Percentiles rank a stretch among this genome's conserved stretches.
phyloP scores from a whole-genome alignment of 2,113 vertebrate species.

The Chitala chitala region DNA sequence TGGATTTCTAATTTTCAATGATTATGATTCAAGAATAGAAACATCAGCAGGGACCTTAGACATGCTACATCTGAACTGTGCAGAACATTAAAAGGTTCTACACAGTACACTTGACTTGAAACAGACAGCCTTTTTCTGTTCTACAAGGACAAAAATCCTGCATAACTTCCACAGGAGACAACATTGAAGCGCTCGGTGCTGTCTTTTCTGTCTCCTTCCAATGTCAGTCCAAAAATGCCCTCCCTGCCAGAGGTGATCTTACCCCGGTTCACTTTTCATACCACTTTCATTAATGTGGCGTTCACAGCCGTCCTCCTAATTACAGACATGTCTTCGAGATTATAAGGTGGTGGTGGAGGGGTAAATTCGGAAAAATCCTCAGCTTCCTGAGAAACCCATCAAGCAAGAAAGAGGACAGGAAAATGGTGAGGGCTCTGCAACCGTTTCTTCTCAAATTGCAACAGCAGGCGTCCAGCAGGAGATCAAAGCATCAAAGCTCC shows the following conservation, averaged over 20 bases:
- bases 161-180: no score
- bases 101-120: no score
- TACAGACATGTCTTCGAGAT: neutral
- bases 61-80: slow-evolving; percentile 48
- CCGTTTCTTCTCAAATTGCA: neutral
- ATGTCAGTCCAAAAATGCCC: neutral
- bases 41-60: slow-evolving; percentile 32
- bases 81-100: slow-evolving; percentile 40
- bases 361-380: neutral
- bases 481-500: neutral
- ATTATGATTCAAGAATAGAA: slow-evolving; percentile 3
- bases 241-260: neutral
- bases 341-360: no score
- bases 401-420: neutral
- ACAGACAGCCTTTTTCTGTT: no score
- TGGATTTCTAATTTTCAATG: neutral
- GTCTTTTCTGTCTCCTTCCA: neutral
- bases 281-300: neutral
- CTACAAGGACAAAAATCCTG: no score
- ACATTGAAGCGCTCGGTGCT: no score
- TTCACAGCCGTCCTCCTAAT: neutral
- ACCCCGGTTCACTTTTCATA: neutral
- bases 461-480: neutral
- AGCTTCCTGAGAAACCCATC: neutral
- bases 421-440: neutral